phyloP scores from a whole-genome alignment of 2,888 invertebrate genomes.

The Diaphora mendica region DNA sequence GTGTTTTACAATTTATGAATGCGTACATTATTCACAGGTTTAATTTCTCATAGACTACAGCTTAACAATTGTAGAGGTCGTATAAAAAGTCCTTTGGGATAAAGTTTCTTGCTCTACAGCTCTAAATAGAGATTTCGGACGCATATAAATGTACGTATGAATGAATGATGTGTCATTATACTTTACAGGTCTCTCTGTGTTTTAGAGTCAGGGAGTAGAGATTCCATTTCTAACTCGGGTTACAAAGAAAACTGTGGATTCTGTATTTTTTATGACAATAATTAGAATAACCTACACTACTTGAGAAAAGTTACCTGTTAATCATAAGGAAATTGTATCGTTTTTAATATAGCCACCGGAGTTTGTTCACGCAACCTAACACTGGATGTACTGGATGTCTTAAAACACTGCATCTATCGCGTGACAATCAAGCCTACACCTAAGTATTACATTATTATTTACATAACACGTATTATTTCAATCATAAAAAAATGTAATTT shows the following conservation, averaged over 20 bases:
- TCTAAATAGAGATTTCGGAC: neutral
- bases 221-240: neutral
- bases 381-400: neutral
- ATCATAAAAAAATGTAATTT: too few species aligned
- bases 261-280: neutral
- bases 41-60: neutral
- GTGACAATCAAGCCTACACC: neutral
- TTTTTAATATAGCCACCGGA: neutral
- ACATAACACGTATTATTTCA: too few species aligned
- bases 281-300: neutral
- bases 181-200: neutral
- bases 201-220: neutral
- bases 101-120: neutral
- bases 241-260: neutral
- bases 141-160: constrained; percentile 3
- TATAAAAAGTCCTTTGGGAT: constrained; percentile 9
- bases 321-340: neutral
- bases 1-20: neutral
- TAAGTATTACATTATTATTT: neutral
- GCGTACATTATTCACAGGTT: neutral
- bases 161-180: constrained; percentile 14
- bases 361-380: neutral
- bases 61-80: constrained; percentile 3
- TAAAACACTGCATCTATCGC: neutral
- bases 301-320: neutral